Conservation (phyloP, 2,888 invertebrate genomes). For the Callimorpha dominula region DNA sequence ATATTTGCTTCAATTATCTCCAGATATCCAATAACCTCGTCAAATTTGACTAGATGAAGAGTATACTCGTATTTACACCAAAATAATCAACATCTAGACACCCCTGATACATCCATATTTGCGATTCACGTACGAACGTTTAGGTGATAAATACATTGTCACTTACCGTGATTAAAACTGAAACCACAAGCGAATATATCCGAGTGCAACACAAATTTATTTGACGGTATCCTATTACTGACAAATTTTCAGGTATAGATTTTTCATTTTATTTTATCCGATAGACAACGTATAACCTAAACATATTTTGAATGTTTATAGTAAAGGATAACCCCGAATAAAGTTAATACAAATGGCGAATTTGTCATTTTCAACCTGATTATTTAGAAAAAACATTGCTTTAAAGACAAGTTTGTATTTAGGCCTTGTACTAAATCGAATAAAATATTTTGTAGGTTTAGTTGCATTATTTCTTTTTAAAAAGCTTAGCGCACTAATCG, state of each 20-base stretch:
- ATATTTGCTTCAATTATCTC: too few relatives aligned
- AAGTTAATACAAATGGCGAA: too few relatives aligned
- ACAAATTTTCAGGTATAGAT: not conserved
- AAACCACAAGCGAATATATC: conserved; percentile 43
- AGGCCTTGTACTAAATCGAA: too few relatives aligned
- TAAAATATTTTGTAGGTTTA: too few relatives aligned
- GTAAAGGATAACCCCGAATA: not conserved
- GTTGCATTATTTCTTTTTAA: too few relatives aligned
- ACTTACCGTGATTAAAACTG: conserved; percentile 79
- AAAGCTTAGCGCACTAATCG: too few relatives aligned
- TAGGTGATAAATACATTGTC: conserved; percentile 77
- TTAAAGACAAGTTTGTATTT: too few relatives aligned
- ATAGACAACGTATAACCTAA: not conserved
- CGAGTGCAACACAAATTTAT: conserved; percentile 31
- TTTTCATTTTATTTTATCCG: not conserved
- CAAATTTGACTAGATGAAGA: too few relatives aligned
- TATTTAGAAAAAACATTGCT: too few relatives aligned
- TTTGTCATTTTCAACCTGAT: too few relatives aligned
- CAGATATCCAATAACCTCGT: too few relatives aligned
- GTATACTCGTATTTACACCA: not conserved
- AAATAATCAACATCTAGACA: conserved; percentile 19
- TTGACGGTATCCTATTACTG: conserved; percentile 20
- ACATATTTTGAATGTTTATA: not conserved
- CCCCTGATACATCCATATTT: conserved; percentile 56
- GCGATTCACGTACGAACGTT: conserved; percentile 59